Evolutionary conservation across 2,113 vertebrate species (phyloP).

Genomic region (Neomonachus schauinslandi): DNA sequence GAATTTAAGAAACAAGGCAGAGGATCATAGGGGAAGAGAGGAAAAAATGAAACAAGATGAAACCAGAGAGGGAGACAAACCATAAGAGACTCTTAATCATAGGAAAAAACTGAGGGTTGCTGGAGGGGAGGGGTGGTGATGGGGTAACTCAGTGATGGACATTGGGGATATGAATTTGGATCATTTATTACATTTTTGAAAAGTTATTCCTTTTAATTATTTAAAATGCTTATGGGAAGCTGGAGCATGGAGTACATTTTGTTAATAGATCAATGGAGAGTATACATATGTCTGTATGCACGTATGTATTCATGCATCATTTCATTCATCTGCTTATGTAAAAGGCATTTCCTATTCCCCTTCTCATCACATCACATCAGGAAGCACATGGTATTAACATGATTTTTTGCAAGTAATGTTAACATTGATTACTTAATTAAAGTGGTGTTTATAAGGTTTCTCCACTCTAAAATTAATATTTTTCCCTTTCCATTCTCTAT

Average conservation of each 20-base stretch:
- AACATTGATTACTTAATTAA: not conserved
- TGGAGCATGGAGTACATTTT: not conserved
- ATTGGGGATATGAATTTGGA: not conserved
- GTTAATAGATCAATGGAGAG: not conserved
- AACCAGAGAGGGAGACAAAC: too few relatives aligned
- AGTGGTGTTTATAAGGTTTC: not conserved
- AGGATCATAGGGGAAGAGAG: too few relatives aligned
- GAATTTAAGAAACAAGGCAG: too few relatives aligned
- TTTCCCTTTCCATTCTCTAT: not conserved
- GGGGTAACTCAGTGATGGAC: too few relatives aligned
- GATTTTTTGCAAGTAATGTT: not conserved
- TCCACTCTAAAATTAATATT: not conserved
- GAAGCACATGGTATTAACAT: not conserved
- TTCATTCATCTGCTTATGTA: not conserved
- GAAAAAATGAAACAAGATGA: too few relatives aligned
- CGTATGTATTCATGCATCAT: not conserved
- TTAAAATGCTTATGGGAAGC: not conserved
- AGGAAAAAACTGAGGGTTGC: too few relatives aligned
- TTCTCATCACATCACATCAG: not conserved
- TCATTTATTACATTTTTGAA: not conserved
- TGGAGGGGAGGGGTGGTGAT: too few relatives aligned
- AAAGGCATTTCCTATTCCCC: not conserved
- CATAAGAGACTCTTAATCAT: too few relatives aligned
- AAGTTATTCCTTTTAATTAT: not conserved
- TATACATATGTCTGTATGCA: not conserved